Conservation (phyloP, 2,113 vertebrate species). For the Eudyptes chrysolophus region DNA sequence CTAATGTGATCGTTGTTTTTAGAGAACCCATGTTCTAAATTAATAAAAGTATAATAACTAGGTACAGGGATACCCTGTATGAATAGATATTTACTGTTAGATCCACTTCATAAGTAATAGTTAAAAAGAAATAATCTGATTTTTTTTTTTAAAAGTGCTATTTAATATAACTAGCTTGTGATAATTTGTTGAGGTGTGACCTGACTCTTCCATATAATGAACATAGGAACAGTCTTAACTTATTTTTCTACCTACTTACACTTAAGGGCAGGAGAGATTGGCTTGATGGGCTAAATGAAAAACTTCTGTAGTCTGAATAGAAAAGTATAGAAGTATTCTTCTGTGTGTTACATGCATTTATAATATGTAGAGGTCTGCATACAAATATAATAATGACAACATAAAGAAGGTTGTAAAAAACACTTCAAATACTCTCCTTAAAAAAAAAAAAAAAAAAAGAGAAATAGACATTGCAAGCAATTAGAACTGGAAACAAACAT, state of each 20-base stretch:
- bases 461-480: not conserved
- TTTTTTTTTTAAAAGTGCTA: not conserved
- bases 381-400: not conserved
- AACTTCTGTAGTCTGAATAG: not conserved
- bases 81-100: not conserved
- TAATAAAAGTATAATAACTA: not conserved
- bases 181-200: not conserved
- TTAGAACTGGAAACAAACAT: not conserved
- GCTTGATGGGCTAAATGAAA: not conserved
- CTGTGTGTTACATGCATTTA: not conserved
- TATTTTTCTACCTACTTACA: not conserved
- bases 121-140: not conserved
- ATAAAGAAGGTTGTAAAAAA: not conserved
- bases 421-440: not conserved
- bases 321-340: not conserved
- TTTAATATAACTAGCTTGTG: not conserved
- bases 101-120: not conserved
- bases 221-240: not conserved
- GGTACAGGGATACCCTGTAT: not conserved
- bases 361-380: not conserved
- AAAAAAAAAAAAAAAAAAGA: not conserved
- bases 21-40: not conserved
- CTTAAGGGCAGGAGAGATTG: not conserved
- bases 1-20: fast-evolving
- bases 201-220: not conserved